Conservation (phyloP, 2,113 vertebrate species). For the Otis tarda region DNA sequence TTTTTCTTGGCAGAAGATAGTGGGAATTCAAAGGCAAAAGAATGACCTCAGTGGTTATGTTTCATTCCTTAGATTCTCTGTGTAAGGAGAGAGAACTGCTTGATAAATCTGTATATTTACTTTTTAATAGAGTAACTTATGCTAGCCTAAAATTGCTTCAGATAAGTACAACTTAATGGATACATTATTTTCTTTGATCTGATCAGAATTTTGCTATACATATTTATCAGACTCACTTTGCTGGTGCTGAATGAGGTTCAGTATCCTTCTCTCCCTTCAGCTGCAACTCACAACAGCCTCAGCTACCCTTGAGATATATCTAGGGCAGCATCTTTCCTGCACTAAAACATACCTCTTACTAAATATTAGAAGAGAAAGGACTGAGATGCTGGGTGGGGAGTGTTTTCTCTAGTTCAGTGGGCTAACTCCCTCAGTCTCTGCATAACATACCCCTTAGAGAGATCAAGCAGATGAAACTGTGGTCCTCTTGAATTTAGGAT, state of each 20-base stretch:
- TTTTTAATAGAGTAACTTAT: conserved; percentile 38
- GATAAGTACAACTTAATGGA: not conserved
- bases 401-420: not conserved
- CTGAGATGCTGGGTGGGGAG: not conserved
- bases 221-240: not conserved
- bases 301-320: not conserved
- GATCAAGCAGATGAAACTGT: not conserved
- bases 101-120: conserved; percentile 26
- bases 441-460: not conserved
- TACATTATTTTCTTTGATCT: conserved; percentile 23
- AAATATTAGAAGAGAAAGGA: not conserved
- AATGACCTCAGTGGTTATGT: not conserved
- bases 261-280: not conserved
- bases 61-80: not conserved
- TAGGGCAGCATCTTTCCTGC: not conserved
- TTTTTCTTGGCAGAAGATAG: not conserved
- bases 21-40: not conserved
- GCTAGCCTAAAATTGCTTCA: not conserved
- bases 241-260: not conserved
- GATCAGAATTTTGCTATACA: not conserved
- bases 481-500: not conserved
- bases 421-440: not conserved
- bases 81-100: not conserved
- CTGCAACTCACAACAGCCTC: not conserved
- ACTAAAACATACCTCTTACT: not conserved